Evolutionary conservation across 2,797 vertebrate genomes (phyloP).

Genomic region (Sebastes variabilis): DNA sequence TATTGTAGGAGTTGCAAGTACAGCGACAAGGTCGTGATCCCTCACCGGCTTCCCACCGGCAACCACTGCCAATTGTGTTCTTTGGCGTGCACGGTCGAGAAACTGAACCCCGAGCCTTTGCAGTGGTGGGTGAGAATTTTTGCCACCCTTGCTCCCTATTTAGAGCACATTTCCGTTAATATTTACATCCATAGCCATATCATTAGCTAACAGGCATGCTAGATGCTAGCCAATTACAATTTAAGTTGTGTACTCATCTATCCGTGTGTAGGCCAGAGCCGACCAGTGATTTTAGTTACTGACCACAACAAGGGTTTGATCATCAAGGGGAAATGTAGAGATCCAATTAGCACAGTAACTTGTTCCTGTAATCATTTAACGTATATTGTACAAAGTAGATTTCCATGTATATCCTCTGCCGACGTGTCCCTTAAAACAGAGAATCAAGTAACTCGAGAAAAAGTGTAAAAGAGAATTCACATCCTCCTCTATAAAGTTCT

Average conservation of each 20-base stretch:
- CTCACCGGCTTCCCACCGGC: not conserved
- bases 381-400: not conserved
- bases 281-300: not conserved
- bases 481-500: constrained; percentile 46
- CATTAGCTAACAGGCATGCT: not conserved
- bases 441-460: not conserved
- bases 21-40: not conserved
- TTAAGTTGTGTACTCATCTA: not conserved
- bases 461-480: not conserved
- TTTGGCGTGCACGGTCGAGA: not conserved
- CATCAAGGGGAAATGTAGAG: not conserved
- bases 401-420: not conserved
- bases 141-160: not conserved
- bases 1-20: not conserved
- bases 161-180: not conserved
- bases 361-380: not conserved
- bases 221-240: not conserved
- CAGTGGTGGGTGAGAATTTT: not conserved
- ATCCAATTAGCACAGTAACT: not conserved
- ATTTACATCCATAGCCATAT: not conserved
- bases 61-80: not conserved
- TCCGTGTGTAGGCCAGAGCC: not conserved
- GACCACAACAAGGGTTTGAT: not conserved
- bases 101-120: not conserved
- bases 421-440: not conserved